Evolutionary conservation across 1,140 invertebrate species (phyloP).

Genomic region (Ditylenchus dipsaci): DNA sequence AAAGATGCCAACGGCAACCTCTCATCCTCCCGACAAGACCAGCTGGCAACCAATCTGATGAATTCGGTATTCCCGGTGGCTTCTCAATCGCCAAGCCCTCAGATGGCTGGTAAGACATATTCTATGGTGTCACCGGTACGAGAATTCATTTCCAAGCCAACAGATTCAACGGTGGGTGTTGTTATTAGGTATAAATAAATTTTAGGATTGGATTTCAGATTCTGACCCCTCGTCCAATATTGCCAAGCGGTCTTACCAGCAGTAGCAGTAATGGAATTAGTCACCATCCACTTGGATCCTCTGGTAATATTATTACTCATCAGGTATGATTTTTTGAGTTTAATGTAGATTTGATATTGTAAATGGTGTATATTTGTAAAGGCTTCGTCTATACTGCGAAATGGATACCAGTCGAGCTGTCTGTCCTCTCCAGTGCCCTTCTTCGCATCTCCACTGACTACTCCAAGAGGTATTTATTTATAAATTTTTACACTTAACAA

Average conservation of each 20-base stretch:
- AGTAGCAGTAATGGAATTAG: constrained; percentile 4
- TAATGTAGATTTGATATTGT: neutral
- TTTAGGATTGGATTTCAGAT: neutral
- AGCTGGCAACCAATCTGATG: neutral
- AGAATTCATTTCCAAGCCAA: constrained; percentile 32
- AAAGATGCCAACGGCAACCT: neutral
- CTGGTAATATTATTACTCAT: neutral
- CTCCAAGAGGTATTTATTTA: constrained; percentile 14
- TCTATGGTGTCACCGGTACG: constrained; percentile 26
- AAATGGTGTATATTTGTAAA: constrained; percentile 3
- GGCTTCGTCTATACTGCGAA: constrained; percentile 17
- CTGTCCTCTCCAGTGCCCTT: constrained; percentile 38
- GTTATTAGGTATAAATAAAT: neutral
- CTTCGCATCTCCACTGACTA: constrained; percentile 23
- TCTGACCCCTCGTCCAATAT: neutral
- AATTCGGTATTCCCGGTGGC: neutral
- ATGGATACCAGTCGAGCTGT: constrained; percentile 24
- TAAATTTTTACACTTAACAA: too few relatives aligned
- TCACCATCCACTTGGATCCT: constrained; percentile 6
- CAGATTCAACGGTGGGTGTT: constrained; percentile 18
- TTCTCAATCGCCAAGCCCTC: neutral
- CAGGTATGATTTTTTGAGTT: neutral
- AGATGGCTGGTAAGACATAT: constrained; percentile 4
- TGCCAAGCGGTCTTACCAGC: neutral
- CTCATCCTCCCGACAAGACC: neutral